phyloP scores from a whole-genome alignment of 2,797 vertebrate species.

The Eulemur mongoz region DNA sequence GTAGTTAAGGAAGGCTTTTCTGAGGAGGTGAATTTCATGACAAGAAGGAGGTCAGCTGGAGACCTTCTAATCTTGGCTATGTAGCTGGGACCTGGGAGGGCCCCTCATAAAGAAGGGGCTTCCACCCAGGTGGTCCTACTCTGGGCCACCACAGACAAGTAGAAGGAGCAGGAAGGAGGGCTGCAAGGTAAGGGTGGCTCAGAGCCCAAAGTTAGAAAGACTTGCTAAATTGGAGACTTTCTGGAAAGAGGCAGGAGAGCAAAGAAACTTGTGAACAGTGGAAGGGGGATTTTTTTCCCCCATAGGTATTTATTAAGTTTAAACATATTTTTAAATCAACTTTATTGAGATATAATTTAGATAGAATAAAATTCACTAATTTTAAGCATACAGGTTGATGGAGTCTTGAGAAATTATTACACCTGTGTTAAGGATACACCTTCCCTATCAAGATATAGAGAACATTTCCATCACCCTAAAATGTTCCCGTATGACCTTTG shows the following conservation, averaged over 20 bases:
- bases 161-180: not conserved
- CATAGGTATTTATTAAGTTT: not conserved
- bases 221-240: slow-evolving; percentile 17
- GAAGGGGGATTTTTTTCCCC: not conserved
- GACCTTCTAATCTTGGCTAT: not conserved
- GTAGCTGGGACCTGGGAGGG: not conserved
- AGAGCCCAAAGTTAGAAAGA: not conserved
- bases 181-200: not conserved
- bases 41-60: not conserved
- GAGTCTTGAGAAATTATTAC: not conserved
- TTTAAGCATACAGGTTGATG: not conserved
- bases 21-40: not conserved
- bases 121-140: not conserved
- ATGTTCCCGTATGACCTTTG: not conserved
- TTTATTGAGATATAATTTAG: slow-evolving; percentile 4
- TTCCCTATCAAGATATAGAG: not conserved
- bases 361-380: not conserved
- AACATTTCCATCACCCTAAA: not conserved
- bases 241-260: not conserved
- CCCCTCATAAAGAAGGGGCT: not conserved
- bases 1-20: not conserved
- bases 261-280: not conserved
- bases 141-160: not conserved
- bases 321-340: not conserved
- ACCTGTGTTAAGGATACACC: not conserved